Percentiles rank a stretch among this genome's conserved stretches.
These are phyloP conservation scores for Aspidiotus rigidus DNA, from an alignment of 2,888 invertebrate genomes.

Conservation along the genomic window DNA sequence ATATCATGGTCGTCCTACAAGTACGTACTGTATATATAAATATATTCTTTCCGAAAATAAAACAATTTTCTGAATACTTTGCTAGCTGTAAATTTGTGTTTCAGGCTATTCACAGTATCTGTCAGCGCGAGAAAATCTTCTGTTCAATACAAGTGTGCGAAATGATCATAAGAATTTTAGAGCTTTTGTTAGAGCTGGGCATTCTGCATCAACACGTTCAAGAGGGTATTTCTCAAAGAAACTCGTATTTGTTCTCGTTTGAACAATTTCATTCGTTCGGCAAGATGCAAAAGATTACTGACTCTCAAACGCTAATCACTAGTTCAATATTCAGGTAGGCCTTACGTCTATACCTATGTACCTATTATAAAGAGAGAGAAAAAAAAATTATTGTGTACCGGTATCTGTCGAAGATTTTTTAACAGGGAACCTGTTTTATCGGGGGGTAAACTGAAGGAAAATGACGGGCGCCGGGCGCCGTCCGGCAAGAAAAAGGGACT, in stretches of 20 bases:
- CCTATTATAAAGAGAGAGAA: too few relatives aligned
- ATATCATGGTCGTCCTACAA: conserved; percentile 77
- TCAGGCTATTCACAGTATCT: conserved; percentile 76
- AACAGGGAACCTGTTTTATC: too few relatives aligned
- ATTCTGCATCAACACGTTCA: conserved; percentile 54
- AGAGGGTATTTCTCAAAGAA: conserved; percentile 29
- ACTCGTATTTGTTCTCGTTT: conserved; percentile 18
- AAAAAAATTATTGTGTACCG: too few relatives aligned
- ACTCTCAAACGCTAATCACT: conserved; percentile 30
- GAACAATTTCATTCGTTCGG: conserved; percentile 16
- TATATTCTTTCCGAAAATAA: background rate
- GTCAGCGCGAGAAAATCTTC: conserved; percentile 71
- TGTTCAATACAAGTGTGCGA: conserved; percentile 85
- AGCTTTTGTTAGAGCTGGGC: conserved; percentile 82
- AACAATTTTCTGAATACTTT: background rate
- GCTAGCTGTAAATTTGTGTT: conserved; percentile 16
- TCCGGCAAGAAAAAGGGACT: too few relatives aligned
- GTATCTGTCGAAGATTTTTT: too few relatives aligned
- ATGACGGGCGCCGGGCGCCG: too few relatives aligned
- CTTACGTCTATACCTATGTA: background rate
- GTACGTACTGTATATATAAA: conserved; percentile 44
- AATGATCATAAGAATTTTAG: conserved; percentile 82
- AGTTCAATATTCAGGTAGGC: conserved; percentile 33
- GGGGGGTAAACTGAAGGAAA: too few relatives aligned
- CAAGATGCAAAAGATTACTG: conserved; percentile 8